These are phyloP conservation scores for Papilio demoleus DNA, from an alignment of 2,888 invertebrate genomes.

Conservation along the genomic window DNA sequence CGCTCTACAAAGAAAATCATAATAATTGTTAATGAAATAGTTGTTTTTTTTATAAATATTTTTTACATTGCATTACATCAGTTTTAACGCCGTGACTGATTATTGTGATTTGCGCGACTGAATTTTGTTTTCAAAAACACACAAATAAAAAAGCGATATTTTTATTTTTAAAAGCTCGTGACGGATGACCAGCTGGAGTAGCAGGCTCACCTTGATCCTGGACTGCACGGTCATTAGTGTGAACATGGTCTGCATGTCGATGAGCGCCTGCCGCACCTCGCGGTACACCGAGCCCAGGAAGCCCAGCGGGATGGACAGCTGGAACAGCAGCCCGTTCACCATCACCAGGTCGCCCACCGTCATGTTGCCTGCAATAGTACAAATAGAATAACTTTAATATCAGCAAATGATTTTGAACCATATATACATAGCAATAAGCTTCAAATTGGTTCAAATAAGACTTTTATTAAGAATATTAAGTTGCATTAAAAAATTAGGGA, in stretches of 20 bases:
- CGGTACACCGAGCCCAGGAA: conserved; percentile 99
- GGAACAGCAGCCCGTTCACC: conserved; percentile 99
- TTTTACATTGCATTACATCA: no score
- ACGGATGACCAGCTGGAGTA: no score
- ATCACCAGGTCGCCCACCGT: conserved; percentile 99
- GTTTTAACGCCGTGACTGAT: no score
- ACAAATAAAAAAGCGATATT: no score
- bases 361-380: conserved; percentile 88
- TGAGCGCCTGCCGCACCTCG: conserved; percentile 97
- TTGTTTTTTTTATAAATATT: no score
- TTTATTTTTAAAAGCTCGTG: no score
- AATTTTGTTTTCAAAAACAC: no score
- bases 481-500: background rate
- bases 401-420: background rate
- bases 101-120: no score
- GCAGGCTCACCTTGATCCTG: conserved; percentile 90
- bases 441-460: background rate
- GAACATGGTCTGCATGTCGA: conserved; percentile 99
- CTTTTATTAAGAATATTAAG: no score
- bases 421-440: background rate
- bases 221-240: conserved; percentile 95
- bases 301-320: conserved; percentile 97
- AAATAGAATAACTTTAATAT: background rate
- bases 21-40: no score
- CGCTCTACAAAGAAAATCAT: no score